These are phyloP conservation scores for Quadroppia sp. DNA, from an alignment of 2,888 invertebrate genomes.

Conservation along the genomic window DNA sequence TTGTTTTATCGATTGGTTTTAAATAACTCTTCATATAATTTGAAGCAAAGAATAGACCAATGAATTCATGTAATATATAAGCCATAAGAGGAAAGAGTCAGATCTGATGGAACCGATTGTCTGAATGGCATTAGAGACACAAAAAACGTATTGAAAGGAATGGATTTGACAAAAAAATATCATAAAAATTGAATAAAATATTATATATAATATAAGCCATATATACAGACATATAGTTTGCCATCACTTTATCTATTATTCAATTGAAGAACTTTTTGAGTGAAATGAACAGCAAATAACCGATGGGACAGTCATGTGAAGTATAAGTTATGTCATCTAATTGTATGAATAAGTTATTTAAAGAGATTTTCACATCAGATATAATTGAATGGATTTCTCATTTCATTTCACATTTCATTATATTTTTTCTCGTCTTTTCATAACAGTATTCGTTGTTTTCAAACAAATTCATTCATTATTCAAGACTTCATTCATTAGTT, in stretches of 20 bases:
- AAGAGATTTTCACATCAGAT: neutral
- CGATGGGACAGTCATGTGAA: neutral
- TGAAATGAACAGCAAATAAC: neutral
- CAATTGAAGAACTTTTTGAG: neutral
- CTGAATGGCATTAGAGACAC: too few relatives aligned
- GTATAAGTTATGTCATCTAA: neutral
- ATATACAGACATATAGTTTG: too few relatives aligned
- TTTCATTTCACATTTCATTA: too few relatives aligned
- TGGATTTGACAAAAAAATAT: neutral
- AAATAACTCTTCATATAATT: neutral
- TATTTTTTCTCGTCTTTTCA: too few relatives aligned
- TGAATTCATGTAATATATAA: neutral
- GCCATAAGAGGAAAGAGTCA: too few relatives aligned
- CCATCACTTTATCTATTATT: slow-evolving; percentile 1
- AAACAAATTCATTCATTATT: too few relatives aligned
- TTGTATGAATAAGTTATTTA: neutral
- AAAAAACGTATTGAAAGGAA: neutral
- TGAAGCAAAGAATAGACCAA: neutral
- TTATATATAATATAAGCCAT: too few relatives aligned
- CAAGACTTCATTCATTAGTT: too few relatives aligned
- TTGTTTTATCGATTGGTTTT: neutral
- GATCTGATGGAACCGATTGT: too few relatives aligned
- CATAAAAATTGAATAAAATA: neutral
- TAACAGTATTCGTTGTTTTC: too few relatives aligned
- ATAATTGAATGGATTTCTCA: neutral